Percentiles rank a stretch among this genome's conserved stretches.
phyloP scores from a whole-genome alignment of 2,797 vertebrate species.

The Choloepus didactylus region DNA sequence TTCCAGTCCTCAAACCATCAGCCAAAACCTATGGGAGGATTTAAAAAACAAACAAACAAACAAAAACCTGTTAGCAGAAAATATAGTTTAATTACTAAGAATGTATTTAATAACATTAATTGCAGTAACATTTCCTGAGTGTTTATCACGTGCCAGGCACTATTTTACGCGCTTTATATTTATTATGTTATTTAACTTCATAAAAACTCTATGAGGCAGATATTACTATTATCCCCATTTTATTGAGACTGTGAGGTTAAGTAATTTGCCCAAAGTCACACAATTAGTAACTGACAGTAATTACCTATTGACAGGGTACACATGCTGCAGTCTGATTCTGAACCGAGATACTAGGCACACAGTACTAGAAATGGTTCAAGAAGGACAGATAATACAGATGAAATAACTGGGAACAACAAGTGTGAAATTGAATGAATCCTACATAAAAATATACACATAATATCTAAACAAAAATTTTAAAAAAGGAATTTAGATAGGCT shows the following conservation, averaged over 20 bases:
- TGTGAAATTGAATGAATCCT: not conserved
- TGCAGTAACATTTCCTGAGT: not conserved
- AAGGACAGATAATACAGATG: not conserved
- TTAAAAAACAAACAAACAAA: not conserved
- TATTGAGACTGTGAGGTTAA: not conserved
- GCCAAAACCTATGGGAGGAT: slow-evolving; percentile 90
- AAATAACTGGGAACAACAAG: not conserved
- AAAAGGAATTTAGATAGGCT: not conserved
- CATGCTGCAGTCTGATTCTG: not conserved
- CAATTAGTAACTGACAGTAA: not conserved
- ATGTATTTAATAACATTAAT: not conserved
- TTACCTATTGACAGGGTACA: not conserved
- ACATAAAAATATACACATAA: not conserved
- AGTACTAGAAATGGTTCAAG: not conserved
- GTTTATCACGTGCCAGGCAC: not conserved
- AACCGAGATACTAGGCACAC: not conserved
- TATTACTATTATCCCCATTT: not conserved
- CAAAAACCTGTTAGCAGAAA: slow-evolving; percentile 45
- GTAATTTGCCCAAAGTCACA: not conserved
- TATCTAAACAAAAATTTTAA: not conserved
- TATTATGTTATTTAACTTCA: not conserved
- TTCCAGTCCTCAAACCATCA: slow-evolving; percentile 92
- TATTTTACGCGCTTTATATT: not conserved
- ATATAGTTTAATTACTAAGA: not conserved
- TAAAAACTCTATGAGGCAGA: not conserved